Conservation (phyloP, 2,113 vertebrate species). For the Gymnarchus niloticus region DNA sequence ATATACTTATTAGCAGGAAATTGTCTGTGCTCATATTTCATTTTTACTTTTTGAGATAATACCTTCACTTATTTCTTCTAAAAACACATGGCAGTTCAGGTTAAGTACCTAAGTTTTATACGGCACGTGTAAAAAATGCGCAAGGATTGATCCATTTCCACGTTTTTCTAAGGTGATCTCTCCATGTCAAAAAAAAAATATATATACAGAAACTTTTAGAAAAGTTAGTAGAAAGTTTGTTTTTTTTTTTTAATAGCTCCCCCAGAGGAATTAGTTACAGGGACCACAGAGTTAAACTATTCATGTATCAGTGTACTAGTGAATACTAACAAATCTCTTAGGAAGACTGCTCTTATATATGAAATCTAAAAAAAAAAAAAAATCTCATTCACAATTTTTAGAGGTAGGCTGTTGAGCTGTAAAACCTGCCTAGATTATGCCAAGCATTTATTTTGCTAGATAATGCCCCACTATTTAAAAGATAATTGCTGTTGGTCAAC, state of each 20-base stretch:
- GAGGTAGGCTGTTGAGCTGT: neutral
- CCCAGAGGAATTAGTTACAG: neutral
- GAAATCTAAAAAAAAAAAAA: neutral
- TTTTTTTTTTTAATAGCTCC: neutral
- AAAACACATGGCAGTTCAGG: no score
- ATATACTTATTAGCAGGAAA: neutral
- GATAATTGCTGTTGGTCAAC: slow-evolving; percentile 47
- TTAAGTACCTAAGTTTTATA: no score
- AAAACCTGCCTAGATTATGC: neutral
- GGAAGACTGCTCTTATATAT: neutral
- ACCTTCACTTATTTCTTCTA: neutral
- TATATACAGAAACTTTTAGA: neutral
- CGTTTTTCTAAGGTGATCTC: neutral
- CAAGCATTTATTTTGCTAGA: neutral
- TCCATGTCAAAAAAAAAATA: neutral
- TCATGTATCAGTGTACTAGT: neutral
- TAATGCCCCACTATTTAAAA: slow-evolving; percentile 28
- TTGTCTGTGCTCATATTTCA: neutral
- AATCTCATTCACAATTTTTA: neutral
- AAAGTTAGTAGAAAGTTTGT: neutral
- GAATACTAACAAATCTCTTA: neutral
- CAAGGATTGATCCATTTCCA: neutral
- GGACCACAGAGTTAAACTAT: neutral
- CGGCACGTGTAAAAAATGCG: neutral
- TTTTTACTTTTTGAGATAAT: neutral